Evolutionary conservation across 2,797 vertebrate species (phyloP), one percentile per base, ranked within the genome.

Genomic region (Oryzias sinensis): DNA sequence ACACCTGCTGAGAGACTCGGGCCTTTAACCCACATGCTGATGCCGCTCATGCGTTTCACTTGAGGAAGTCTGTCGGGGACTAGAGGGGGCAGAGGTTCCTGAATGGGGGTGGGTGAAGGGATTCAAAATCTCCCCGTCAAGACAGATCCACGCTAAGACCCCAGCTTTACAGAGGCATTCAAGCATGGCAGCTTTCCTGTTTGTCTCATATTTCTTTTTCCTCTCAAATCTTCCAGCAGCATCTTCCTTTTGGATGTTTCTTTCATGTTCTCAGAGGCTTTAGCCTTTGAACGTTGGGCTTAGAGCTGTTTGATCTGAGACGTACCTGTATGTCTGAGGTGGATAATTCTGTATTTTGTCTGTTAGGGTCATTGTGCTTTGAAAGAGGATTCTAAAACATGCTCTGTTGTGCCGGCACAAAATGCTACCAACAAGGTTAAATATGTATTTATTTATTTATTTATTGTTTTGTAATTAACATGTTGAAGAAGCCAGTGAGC

Each of bases 11-110:
- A 59, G 59, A 56, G 62, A 50, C 6, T 13, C 4, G 24, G 20
- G 49, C 49, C 52, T 51, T 72, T 61, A 53, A 46, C 65, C 69
- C 77, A 68, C 65, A 61, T 60, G 64, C 72, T 70, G 57, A 63
- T 51, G 60, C 60, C 56, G 8, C 51, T 82, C 69, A 65, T 51
- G 60, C 48, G 13, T 70, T 66, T 58, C 50, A 49, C 13, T 25
- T 40, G 45, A 69, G 56, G 65, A 78, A 48, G 57, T 55, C 48
- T 61, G 55, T 46, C 1, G 8, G 49, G 20, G 49, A 3, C 33
- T 9, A 11, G 33, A 24, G 46, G 14, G 47, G 47, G 5, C 8
- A 29, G 6, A 8, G 46, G 16, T 24, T 29, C n/a, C 20, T 18
- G 33, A 18, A 20, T 40, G 43, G 18, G 47, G 45, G 24, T 16